Conservation (phyloP, 2,888 invertebrate species). For the Caenorhabditis doughertyi region DNA sequence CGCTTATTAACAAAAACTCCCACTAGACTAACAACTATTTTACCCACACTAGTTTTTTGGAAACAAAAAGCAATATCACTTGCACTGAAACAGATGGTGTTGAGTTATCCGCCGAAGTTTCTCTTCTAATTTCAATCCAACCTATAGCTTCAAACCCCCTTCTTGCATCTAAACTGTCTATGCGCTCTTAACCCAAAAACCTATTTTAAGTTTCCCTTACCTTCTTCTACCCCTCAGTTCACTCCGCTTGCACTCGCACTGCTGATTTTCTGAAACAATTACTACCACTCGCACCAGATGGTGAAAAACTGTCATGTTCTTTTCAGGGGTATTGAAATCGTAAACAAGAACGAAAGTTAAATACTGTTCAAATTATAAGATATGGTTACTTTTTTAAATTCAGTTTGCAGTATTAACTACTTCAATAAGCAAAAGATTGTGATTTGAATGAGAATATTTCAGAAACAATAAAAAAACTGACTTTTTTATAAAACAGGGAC, state of each 20-base stretch:
- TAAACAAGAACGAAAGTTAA: too few relatives aligned
- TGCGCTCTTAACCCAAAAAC: conserved; percentile 20
- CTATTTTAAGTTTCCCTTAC: background rate
- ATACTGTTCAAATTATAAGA: too few relatives aligned
- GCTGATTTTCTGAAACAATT: conserved; percentile 12
- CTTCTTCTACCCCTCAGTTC: conserved; percentile 39
- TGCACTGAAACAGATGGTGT: conserved; percentile 30
- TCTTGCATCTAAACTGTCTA: conserved; percentile 36
- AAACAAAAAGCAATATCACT: conserved; percentile 18
- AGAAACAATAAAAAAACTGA: too few relatives aligned
- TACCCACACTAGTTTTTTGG: background rate
- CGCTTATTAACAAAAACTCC: conserved; percentile 34
- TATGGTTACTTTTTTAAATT: too few relatives aligned
- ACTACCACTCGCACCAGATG: conserved; percentile 27
- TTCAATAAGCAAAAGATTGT: too few relatives aligned
- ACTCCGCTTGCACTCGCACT: conserved; percentile 51
- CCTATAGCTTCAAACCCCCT: conserved; percentile 35
- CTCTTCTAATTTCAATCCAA: conserved; percentile 3
- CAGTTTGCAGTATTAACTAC: too few relatives aligned
- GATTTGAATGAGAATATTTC: too few relatives aligned
- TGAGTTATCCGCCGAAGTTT: conserved; percentile 21
- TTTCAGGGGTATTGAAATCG: conserved; percentile 14
- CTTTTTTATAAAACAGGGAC: too few relatives aligned
- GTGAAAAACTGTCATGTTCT: background rate
- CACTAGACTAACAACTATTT: conserved; percentile 15